These are phyloP conservation scores for Darevskia mixta DNA, from an alignment of 2,797 vertebrate genomes.

Conservation along the genomic window DNA sequence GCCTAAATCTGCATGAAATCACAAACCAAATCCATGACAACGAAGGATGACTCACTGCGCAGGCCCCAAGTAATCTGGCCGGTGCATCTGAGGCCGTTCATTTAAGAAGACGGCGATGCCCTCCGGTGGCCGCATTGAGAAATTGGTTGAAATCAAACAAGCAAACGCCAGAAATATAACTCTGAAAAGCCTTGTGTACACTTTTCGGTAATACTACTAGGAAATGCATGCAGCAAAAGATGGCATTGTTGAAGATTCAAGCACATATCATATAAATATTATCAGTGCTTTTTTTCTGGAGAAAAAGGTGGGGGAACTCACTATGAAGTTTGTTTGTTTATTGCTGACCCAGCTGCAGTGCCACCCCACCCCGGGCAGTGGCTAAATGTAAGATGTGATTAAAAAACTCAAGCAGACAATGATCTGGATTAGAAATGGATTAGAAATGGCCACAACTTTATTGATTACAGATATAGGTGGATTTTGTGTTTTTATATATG, in stretches of 20 bases:
- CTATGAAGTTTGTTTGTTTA: too few relatives aligned
- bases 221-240: not conserved
- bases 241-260: not conserved
- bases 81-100: not conserved
- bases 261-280: too few relatives aligned
- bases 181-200: not conserved
- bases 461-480: too few relatives aligned
- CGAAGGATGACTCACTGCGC: constrained; percentile 2
- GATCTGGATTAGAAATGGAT: too few relatives aligned
- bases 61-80: not conserved
- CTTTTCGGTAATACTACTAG: not conserved
- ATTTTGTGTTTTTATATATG: too few relatives aligned
- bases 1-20: not conserved
- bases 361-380: too few relatives aligned
- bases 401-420: too few relatives aligned
- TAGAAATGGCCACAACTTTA: too few relatives aligned
- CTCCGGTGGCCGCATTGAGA: constrained; percentile 42
- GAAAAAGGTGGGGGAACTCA: too few relatives aligned
- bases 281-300: too few relatives aligned
- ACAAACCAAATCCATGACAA: not conserved
- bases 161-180: not conserved
- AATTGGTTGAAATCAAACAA: constrained; percentile 6
- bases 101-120: constrained; percentile 26
- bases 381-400: too few relatives aligned
- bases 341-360: too few relatives aligned